phyloP scores from a whole-genome alignment of 2,888 invertebrate species.

The Diadegma fenestrale region DNA sequence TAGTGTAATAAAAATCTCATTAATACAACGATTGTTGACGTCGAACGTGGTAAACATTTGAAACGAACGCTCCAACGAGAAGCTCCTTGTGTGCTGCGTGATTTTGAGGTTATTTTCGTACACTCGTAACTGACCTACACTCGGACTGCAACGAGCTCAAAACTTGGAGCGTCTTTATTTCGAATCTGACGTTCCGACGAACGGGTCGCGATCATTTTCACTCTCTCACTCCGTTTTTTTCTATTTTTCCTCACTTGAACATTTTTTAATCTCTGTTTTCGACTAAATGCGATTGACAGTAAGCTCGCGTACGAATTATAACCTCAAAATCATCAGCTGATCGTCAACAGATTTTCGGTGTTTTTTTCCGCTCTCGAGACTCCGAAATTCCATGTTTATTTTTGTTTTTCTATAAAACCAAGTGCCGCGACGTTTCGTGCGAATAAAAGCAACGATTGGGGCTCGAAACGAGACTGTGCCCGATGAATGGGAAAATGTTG shows the following conservation, averaged over 20 bases:
- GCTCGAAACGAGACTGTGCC: neutral
- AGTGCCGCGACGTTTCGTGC: neutral
- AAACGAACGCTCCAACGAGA: neutral
- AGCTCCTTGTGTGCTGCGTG: neutral
- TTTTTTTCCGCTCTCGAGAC: neutral
- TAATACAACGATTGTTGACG: neutral
- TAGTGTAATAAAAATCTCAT: neutral
- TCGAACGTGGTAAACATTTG: neutral
- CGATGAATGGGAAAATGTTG: constrained; percentile 68
- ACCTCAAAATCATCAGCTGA: constrained; percentile 57
- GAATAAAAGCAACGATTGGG: neutral
- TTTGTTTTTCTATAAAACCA: neutral
- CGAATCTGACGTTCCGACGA: constrained; percentile 67
- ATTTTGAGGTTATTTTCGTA: constrained; percentile 72
- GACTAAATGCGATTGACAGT: constrained; percentile 12
- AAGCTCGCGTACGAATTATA: constrained; percentile 15
- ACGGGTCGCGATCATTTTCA: constrained; percentile 50
- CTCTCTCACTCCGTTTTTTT: neutral
- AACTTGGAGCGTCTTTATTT: constrained; percentile 65
- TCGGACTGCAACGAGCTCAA: constrained; percentile 37
- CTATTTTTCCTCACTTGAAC: constrained; percentile 1
- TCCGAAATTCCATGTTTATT: neutral
- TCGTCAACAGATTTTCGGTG: constrained; percentile 7
- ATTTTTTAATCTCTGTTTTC: neutral
- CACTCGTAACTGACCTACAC: constrained; percentile 71